Evolutionary conservation across 23 tunicate genomes (phyloP), one percentile per base, ranked within the genome.

Genomic region (Ascidia mentula): DNA sequence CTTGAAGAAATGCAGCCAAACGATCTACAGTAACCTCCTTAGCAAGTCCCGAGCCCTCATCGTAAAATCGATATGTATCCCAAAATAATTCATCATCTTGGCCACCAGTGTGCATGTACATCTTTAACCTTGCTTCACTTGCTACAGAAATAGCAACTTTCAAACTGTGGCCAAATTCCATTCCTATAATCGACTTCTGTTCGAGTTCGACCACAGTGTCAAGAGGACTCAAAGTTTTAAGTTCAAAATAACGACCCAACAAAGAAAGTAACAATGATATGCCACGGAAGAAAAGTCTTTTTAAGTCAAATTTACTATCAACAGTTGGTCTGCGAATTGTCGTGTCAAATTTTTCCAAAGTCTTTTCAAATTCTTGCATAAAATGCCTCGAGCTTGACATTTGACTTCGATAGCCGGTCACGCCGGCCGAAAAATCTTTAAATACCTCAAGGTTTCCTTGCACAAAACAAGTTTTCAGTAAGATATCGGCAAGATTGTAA

Each of bases 141-240:
- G 89, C 83, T 20, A 86, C 70, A 26, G 89, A 34, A 22, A 86
- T 36, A 1, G 84, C 89, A 72, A 31, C 39, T 30, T 71, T 33
- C 17, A 86, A 34, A 0, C 34, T 13, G 65, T 28, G 22, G 65
- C 65, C 65, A 9, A 53, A 53, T 5, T 53, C 13, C 24, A 20
- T 9, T 3, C 24, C 65, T 26, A 53, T 53, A 53, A 53, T 53
- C 5, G 8, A 0, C 15, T 38, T 70, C 31, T 81, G 18, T 7
- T 40, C 38, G 32, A 81, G 65, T 28, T 71, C 69, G 7, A 18
- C 59, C 0, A 81, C 71, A 40, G 71, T 70, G 37, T 81, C 85
- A 70, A 70, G 69, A 24, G 76, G 17, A 7, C 77, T 70, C 4
- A 32, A 1, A 1, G 33, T 17, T 18, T 40, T 37, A 7, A 81